Conservation (phyloP, 1,140 invertebrate species). For the Caenorhabditis elegans region DNA sequence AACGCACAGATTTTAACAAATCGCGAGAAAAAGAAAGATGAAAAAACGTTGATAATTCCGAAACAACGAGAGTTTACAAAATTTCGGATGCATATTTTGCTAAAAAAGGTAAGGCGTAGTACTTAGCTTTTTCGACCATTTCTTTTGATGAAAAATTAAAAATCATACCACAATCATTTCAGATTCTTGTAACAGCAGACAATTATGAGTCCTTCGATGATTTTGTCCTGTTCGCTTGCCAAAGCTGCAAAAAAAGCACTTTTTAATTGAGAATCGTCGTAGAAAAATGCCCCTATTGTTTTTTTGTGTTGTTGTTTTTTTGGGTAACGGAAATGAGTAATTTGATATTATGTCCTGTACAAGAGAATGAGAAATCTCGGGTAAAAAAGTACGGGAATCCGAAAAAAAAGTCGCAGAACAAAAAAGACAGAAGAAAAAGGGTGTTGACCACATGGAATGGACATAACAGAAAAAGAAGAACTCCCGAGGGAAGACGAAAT, state of each 20-base stretch:
- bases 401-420: neutral
- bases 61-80: too few relatives aligned
- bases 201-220: constrained; percentile 77
- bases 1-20: too few relatives aligned
- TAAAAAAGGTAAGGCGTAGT: too few relatives aligned
- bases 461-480: neutral
- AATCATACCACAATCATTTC: constrained; percentile 82
- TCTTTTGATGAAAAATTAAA: neutral
- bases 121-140: too few relatives aligned
- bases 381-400: neutral
- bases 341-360: neutral
- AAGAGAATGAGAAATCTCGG: constrained; percentile 16
- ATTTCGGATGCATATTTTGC: too few relatives aligned
- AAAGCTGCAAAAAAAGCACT: constrained; percentile 77
- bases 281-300: neutral
- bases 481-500: constrained; percentile 26
- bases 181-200: constrained; percentile 81
- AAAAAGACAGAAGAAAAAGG: neutral
- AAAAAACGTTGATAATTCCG: too few relatives aligned
- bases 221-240: constrained; percentile 76
- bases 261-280: neutral
- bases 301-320: neutral
- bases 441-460: constrained; percentile 20
- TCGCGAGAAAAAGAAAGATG: too few relatives aligned
- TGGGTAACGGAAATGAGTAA: constrained; percentile 25